A percentile compares a stretch with the other conserved stretches of the same genome.
Conservation (phyloP, 2,797 vertebrate species). For the Sebastes reedi region DNA sequence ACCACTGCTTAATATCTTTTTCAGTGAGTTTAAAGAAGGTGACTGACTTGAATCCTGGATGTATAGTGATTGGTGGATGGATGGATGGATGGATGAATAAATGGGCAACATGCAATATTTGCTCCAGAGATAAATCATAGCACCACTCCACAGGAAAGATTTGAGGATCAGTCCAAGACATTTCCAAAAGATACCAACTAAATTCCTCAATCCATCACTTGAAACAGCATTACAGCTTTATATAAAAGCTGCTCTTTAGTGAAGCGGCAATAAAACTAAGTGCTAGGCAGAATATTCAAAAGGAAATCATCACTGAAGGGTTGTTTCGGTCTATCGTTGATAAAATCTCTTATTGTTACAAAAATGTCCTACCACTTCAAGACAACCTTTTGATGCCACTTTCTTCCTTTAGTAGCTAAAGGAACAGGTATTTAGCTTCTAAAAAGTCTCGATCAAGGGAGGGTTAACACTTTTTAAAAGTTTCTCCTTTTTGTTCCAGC, state of each 20-base stretch:
- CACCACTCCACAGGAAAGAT: neutral
- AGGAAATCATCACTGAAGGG: neutral
- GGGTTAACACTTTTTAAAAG: neutral
- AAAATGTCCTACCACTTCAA: neutral
- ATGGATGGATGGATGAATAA: neutral
- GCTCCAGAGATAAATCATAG: neutral
- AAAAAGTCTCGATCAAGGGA: slow-evolving; percentile 15
- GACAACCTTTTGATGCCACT: slow-evolving; percentile 6
- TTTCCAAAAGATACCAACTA: neutral
- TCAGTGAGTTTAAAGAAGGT: neutral
- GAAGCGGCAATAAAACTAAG: neutral
- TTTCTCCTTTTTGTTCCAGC: neutral
- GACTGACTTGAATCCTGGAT: neutral
- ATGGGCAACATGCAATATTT: neutral
- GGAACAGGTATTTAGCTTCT: neutral
- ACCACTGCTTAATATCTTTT: neutral
- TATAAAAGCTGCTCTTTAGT: neutral
- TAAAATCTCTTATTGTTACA: slow-evolving; percentile 2
- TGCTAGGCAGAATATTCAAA: neutral
- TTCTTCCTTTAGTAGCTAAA: neutral
- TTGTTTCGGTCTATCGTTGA: neutral
- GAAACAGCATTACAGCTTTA: neutral
- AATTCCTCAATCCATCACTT: neutral
- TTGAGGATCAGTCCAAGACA: neutral
- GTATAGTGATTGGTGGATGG: neutral